These are phyloP conservation scores for Smittia aterrima DNA, from an alignment of 2,888 invertebrate species.

Conservation along the genomic window DNA sequence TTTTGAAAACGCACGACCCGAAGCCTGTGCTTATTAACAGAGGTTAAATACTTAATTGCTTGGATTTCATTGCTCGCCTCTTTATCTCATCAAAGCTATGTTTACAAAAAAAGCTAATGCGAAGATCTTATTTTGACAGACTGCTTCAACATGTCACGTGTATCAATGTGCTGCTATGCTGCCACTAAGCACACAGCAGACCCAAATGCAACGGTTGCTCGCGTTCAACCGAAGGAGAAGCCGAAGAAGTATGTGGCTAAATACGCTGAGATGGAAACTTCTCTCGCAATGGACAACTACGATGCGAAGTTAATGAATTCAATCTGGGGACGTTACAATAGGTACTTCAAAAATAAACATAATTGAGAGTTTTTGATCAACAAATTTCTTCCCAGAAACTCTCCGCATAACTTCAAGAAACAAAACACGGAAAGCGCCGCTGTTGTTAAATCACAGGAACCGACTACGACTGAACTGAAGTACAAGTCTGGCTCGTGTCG, in stretches of 20 bases:
- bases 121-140: background rate
- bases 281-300: slow-evolving; percentile 28
- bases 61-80: too few species aligned
- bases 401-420: slow-evolving; percentile 22
- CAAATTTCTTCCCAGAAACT: background rate
- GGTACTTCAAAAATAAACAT: slow-evolving; percentile 22
- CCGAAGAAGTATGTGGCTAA: background rate
- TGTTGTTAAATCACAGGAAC: background rate
- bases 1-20: too few species aligned
- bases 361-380: background rate
- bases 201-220: background rate
- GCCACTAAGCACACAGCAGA: slow-evolving; percentile 10
- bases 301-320: slow-evolving; percentile 34
- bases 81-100: too few species aligned
- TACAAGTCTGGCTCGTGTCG: too few species aligned
- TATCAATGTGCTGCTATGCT: slow-evolving; percentile 35
- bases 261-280: slow-evolving; percentile 29
- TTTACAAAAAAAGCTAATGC: background rate
- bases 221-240: background rate
- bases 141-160: slow-evolving; percentile 27
- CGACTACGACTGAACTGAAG: background rate
- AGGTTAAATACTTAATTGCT: background rate
- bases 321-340: slow-evolving; percentile 37
- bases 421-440: background rate
- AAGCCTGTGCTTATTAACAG: background rate